These are phyloP conservation scores for Pangasius mekongensis DNA, from an alignment of 2,797 vertebrate species.

Conservation along the genomic window DNA sequence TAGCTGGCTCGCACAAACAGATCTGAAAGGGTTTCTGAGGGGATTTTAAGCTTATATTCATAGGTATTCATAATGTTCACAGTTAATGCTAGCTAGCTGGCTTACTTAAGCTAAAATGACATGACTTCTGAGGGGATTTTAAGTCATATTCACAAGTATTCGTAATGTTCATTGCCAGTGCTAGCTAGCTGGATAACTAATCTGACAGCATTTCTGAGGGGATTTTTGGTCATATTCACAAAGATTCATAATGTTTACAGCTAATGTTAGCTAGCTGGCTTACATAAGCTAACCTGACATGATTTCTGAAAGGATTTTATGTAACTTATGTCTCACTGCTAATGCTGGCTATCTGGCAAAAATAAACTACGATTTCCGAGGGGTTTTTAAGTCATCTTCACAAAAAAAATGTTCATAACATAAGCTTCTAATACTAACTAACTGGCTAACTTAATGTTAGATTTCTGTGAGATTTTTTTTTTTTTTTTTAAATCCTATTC, in stretches of 20 bases:
- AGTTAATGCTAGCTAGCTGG: not conserved
- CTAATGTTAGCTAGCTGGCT: not conserved
- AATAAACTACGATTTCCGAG: not conserved
- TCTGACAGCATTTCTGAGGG: not conserved
- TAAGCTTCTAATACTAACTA: not conserved
- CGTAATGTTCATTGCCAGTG: not conserved
- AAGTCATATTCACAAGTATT: not conserved
- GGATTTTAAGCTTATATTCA: not conserved
- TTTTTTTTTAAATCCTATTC: not conserved
- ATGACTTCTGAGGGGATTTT: not conserved
- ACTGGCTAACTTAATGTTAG: not conserved
- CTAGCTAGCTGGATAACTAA: not conserved
- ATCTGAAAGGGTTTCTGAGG: not conserved
- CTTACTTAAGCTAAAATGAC: not conserved
- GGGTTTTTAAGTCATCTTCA: not conserved
- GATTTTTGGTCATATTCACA: not conserved
- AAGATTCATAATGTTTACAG: not conserved
- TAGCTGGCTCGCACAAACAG: not conserved
- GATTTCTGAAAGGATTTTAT: not conserved
- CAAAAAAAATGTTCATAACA: not conserved
- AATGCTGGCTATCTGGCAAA: not conserved
- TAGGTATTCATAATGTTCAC: not conserved
- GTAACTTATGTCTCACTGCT: too few relatives aligned
- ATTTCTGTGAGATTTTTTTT: not conserved
- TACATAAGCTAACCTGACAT: not conserved